phyloP scores from a whole-genome alignment of 2,888 invertebrate species.

The Andrena minutula region DNA sequence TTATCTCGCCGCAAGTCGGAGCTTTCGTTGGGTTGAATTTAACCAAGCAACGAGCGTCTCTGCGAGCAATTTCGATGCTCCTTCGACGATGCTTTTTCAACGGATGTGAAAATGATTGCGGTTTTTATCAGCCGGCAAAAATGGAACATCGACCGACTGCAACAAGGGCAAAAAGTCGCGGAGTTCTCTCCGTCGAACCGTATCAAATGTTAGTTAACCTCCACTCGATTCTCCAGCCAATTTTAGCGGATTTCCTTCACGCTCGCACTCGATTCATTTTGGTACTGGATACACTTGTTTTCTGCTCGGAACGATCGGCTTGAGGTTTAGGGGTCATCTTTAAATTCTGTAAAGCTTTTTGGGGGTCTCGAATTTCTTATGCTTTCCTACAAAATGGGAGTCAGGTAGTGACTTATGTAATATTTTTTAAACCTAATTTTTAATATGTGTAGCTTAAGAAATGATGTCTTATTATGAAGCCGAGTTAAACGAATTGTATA shows the following conservation, averaged over 20 bases:
- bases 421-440: no score
- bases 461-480: no score
- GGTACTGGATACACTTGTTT: neutral
- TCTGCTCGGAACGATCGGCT: neutral
- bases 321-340: no score
- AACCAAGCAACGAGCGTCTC: conserved; percentile 1
- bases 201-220: conserved; percentile 19
- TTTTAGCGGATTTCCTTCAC: neutral
- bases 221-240: neutral
- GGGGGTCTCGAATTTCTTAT: no score
- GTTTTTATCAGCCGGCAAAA: conserved; percentile 9
- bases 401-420: no score
- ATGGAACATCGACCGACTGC: neutral
- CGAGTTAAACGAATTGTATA: no score
- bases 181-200: neutral
- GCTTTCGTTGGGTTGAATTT: no score
- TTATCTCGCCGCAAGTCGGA: no score
- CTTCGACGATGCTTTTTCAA: neutral
- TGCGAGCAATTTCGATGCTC: neutral
- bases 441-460: no score
- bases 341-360: no score
- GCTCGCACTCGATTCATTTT: neutral
- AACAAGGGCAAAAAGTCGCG: conserved; percentile 1
- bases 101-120: conserved; percentile 19
- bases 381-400: no score